Conservation (phyloP, 2,888 invertebrate genomes). For the Heliconius charithonia region DNA sequence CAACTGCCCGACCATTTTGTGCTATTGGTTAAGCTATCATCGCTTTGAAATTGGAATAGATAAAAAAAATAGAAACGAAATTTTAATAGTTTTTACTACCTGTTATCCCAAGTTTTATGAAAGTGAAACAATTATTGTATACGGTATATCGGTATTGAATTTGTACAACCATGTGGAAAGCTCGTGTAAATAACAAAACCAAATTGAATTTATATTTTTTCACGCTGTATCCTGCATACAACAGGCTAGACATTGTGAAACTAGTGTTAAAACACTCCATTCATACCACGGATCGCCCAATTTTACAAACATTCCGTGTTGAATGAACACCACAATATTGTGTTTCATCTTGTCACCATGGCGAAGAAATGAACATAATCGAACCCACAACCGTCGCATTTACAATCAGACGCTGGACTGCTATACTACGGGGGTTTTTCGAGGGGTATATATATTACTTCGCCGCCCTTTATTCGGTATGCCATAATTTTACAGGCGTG, state of each 20-base stretch:
- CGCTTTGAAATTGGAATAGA: slow-evolving; percentile 19
- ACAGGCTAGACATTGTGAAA: neutral
- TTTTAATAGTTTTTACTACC: slow-evolving; percentile 9
- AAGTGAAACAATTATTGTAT: neutral
- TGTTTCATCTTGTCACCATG: neutral
- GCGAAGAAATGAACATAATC: neutral
- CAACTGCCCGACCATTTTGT: slow-evolving; percentile 21
- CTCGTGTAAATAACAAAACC: neutral
- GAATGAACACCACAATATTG: neutral
- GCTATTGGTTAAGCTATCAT: slow-evolving; percentile 12
- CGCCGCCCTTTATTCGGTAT: neutral
- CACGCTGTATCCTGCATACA: neutral
- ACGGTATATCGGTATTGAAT: neutral
- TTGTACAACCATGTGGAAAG: neutral
- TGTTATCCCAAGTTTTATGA: neutral
- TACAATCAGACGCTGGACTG: neutral
- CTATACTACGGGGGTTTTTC: neutral
- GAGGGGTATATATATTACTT: neutral
- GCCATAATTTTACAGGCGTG: slow-evolving; percentile 1
- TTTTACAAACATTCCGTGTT: neutral
- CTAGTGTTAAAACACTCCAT: neutral
- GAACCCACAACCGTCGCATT: neutral
- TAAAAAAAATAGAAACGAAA: neutral
- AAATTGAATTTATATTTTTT: neutral
- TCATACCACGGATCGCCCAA: neutral